Evolutionary conservation across 2,888 invertebrate genomes (phyloP), one percentile per base, ranked within the genome.

Genomic region (Cantharis lateralis): DNA sequence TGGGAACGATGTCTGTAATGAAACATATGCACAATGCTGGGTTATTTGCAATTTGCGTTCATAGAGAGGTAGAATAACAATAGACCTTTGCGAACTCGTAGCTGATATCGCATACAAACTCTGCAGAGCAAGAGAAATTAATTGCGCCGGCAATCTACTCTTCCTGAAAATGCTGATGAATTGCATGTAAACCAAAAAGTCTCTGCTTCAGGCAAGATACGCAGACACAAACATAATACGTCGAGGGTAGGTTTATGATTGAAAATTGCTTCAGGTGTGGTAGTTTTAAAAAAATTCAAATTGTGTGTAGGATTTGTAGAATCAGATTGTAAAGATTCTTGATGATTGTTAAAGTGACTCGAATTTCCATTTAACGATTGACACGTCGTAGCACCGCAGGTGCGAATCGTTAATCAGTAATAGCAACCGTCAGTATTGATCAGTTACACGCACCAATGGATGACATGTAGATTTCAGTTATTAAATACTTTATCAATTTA

Each of bases 21-120:
- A 76, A 72, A 69, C 75, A 70, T 73, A 71, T 76, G 78, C 75
- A 75, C 72, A 75, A 75, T 75, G 62, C 69, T 70, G 62, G 64
- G 75, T 75, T 75, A 75, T 75, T 75, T 71, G 72, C 78, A 78
- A 78, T 78, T 72, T 78, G 73, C 70, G 73, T 75, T 71, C 71
- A 75, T 62, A 71, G 73, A 73, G 77, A 78, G 78, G 76, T 78
- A 70, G 77, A 70, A 76, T 78, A 80, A 80, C 81, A 81, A 81
- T 81, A 77, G 75, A 75, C 69, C 77, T 80, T 20, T 24, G 71
- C 77, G 77, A 78, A 78, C 75, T 79, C 77, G 72, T 72, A 68
- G 74, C 71, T 77, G 73, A 76, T 79, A 79, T 78, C 78, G 78
- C 75, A 75, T 75, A 77, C 78, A 77, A 69, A 78, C 72, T 78